These are phyloP conservation scores for Chesias legatella DNA, from an alignment of 2,888 invertebrate genomes.

Conservation along the genomic window DNA sequence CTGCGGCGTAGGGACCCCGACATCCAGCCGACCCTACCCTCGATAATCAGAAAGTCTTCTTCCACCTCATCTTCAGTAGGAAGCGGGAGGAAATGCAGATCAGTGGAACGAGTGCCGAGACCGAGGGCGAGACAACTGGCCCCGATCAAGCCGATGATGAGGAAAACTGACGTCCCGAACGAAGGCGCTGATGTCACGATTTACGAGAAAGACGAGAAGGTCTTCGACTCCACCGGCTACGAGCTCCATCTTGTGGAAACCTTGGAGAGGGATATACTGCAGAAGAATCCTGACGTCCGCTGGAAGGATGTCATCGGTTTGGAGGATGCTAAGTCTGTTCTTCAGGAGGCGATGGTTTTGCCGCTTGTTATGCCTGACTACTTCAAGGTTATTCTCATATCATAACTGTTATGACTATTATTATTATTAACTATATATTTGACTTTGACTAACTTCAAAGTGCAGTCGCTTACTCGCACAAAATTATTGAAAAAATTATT, in stretches of 20 bases:
- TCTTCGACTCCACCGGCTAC: constrained; percentile 85
- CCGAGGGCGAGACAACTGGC: constrained; percentile 47
- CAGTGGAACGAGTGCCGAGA: constrained; percentile 67
- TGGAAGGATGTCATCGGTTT: constrained; percentile 90
- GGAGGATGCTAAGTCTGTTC: constrained; percentile 86
- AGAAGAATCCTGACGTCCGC: constrained; percentile 89
- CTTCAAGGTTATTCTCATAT: constrained; percentile 83
- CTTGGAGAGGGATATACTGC: constrained; percentile 90
- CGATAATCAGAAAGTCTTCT: constrained; percentile 77
- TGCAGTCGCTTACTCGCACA: no score
- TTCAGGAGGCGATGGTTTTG: constrained; percentile 92
- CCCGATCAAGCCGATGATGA: constrained; percentile 58
- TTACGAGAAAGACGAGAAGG: constrained; percentile 64
- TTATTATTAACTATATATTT: no score
- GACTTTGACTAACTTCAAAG: no score
- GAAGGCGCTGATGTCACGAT: constrained; percentile 60
- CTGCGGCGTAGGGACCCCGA: constrained; percentile 83
- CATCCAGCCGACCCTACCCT: constrained; percentile 83
- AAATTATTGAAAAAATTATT: no score
- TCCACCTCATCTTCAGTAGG: constrained; percentile 71
- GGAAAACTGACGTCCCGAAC: constrained; percentile 56
- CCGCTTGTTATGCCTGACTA: constrained; percentile 94
- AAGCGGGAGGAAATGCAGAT: constrained; percentile 63
- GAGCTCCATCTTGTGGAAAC: constrained; percentile 89
- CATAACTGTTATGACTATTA: no score